These are phyloP conservation scores for Phainopepla nitens DNA, from an alignment of 2,113 vertebrate species.

Conservation along the genomic window DNA sequence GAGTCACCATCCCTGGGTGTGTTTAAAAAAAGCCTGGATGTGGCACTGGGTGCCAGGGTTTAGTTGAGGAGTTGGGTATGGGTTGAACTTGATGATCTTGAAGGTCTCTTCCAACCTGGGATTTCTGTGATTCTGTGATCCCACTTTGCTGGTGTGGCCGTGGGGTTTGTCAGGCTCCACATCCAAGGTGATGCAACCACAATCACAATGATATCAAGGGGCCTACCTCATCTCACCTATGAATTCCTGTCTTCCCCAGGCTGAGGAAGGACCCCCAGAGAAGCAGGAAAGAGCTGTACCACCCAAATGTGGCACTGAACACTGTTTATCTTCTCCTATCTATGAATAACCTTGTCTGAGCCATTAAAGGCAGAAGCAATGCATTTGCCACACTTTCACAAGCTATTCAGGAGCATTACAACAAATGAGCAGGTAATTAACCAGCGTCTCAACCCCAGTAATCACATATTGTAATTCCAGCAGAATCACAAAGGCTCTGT, in stretches of 20 bases:
- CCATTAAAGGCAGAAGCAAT: slow-evolving; percentile 5
- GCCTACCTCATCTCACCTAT: background rate
- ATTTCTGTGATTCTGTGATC: too few species aligned
- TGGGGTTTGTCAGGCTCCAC: background rate
- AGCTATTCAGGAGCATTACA: slow-evolving; percentile 32
- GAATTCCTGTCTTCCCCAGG: background rate
- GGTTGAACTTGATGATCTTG: too few species aligned
- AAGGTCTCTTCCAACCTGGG: too few species aligned
- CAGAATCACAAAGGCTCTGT: background rate
- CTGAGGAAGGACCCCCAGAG: background rate
- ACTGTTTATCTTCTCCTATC: background rate
- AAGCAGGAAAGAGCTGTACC: background rate
- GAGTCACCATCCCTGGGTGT: too few species aligned
- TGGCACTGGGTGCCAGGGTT: too few species aligned
- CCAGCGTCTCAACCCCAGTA: background rate
- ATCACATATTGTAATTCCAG: background rate
- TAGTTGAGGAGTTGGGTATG: too few species aligned
- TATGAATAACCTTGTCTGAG: background rate
- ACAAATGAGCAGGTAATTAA: slow-evolving; percentile 45
- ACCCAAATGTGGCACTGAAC: background rate
- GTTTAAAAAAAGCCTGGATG: too few species aligned
- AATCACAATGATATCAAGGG: background rate
- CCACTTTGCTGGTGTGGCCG: background rate
- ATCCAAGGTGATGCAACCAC: background rate
- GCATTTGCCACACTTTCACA: background rate